These are phyloP conservation scores for Dendrocincla tyrannina DNA, from an alignment of 2,797 vertebrate species.

Conservation along the genomic window DNA sequence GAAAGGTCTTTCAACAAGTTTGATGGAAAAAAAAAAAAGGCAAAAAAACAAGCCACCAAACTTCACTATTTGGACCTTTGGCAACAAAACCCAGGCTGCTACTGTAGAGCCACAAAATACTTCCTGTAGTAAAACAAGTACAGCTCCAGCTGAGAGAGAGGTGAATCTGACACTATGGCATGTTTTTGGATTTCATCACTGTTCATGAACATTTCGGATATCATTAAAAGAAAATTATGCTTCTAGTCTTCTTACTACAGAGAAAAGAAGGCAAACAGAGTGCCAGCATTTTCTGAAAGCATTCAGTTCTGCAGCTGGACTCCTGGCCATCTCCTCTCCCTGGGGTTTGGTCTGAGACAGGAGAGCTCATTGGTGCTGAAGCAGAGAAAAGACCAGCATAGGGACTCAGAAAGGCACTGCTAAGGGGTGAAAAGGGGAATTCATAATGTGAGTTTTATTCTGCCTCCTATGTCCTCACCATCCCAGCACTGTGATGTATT, in stretches of 20 bases:
- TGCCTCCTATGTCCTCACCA: neutral
- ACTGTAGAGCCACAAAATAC: neutral
- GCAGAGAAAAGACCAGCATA: neutral
- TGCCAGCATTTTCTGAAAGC: rapidly evolving
- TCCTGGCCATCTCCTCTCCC: neutral
- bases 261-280: neutral
- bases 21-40: neutral
- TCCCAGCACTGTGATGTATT: rapidly evolving
- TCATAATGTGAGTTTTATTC: rapidly evolving
- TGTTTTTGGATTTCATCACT: constrained; percentile 13
- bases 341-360: neutral
- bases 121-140: constrained; percentile 1
- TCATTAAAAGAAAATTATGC: neutral
- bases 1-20: constrained; percentile 28
- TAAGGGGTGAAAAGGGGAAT: neutral
- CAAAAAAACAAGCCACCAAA: neutral
- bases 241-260: neutral
- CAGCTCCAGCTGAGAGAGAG: neutral
- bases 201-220: neutral
- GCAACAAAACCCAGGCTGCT: constrained; percentile 7
- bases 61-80: neutral
- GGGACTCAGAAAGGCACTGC: neutral
- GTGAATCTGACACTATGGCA: constrained; percentile 21
- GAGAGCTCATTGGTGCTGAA: neutral
- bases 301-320: neutral